These are phyloP conservation scores for Parazoanthus atlanticus DNA, from an alignment of 92 coral and sea anemone species.

Conservation along the genomic window DNA sequence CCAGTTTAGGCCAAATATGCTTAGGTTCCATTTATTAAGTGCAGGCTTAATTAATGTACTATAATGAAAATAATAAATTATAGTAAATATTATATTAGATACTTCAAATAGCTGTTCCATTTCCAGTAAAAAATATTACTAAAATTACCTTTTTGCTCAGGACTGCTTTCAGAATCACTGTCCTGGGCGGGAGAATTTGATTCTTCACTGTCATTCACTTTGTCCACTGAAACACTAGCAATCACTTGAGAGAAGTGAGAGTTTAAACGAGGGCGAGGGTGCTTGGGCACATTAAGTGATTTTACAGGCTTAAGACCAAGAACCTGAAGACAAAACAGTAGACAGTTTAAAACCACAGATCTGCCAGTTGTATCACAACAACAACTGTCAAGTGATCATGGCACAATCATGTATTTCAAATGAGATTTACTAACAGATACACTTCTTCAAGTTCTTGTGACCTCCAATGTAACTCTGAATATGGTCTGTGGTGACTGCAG, in stretches of 20 bases:
- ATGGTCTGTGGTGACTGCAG: no score
- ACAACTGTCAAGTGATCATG: neutral
- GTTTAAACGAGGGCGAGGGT: constrained; percentile 18
- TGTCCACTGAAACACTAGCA: constrained; percentile 43
- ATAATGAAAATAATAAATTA: no score
- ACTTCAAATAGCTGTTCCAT: no score
- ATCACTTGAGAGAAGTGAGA: constrained; percentile 45
- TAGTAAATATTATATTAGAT: no score
- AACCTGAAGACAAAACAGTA: constrained; percentile 1
- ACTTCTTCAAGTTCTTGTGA: no score
- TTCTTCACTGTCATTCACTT: constrained; percentile 31
- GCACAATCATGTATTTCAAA: no score
- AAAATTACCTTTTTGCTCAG: constrained; percentile 33
- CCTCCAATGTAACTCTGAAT: no score
- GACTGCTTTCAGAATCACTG: constrained; percentile 40
- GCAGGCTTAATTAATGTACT: no score
- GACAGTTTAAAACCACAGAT: neutral
- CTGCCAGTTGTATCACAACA: neutral
- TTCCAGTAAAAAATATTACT: no score
- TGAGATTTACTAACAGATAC: no score
- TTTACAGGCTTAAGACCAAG: constrained; percentile 9
- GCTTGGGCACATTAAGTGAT: neutral
- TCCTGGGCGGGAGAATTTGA: constrained; percentile 37
- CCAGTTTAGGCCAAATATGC: no score
- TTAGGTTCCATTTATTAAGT: no score